A percentile compares a stretch with the other conserved stretches of the same genome.
Conservation (phyloP, 2,113 vertebrate genomes). For the Limnothrissa miodon region DNA sequence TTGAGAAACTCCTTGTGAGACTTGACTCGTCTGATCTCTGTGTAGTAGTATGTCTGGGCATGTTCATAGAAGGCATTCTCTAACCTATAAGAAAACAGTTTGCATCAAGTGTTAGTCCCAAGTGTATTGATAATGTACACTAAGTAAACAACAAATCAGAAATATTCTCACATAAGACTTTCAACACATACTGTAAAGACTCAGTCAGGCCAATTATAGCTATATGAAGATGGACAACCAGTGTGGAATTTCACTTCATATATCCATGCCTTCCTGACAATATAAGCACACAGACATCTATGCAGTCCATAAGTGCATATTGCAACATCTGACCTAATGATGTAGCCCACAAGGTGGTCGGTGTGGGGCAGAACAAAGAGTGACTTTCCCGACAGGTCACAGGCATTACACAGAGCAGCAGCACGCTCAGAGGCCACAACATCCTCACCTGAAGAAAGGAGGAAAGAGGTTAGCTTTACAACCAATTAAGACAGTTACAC, state of each 20-base stretch:
- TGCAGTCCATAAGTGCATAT: too few relatives aligned
- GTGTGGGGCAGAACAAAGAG: slow-evolving; percentile 96
- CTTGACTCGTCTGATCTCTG: slow-evolving; percentile 93
- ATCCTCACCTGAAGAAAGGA: slow-evolving; percentile 81
- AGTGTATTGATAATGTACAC: not conserved
- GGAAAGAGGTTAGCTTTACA: not conserved
- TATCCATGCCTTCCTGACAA: not conserved
- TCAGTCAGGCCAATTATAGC: too few relatives aligned
- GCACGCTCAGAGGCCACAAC: slow-evolving; percentile 93
- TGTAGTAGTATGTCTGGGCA: slow-evolving; percentile 96
- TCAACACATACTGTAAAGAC: too few relatives aligned
- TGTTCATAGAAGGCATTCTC: slow-evolving; percentile 99
- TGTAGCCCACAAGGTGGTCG: slow-evolving; percentile 96
- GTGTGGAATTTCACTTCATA: not conserved
- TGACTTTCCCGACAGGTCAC: slow-evolving; percentile 95
- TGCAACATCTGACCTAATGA: slow-evolving; percentile 81
- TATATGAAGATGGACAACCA: too few relatives aligned
- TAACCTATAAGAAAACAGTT: slow-evolving; percentile 69
- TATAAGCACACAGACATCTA: not conserved
- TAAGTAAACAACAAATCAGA: not conserved
- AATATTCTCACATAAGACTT: not conserved
- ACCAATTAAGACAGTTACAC: not conserved
- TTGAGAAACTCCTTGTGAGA: slow-evolving; percentile 98
- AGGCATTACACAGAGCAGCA: slow-evolving; percentile 85
- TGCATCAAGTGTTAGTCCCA: not conserved